Evolutionary conservation across 2,888 invertebrate genomes (phyloP).

Genomic region (Tinea pellionella): DNA sequence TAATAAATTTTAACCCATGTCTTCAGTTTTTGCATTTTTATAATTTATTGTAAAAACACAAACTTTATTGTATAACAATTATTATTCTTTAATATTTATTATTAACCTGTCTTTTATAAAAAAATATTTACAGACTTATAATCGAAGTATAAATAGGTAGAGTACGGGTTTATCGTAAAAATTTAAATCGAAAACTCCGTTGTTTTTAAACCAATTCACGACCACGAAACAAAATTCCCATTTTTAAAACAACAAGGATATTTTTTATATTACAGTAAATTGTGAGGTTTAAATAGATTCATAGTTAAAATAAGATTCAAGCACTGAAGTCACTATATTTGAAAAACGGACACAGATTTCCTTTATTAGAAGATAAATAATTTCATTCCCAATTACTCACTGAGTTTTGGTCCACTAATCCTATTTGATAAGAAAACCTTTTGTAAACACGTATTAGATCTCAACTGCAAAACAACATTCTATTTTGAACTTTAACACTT

Average conservation of each 20-base stretch:
- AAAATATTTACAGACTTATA: neutral
- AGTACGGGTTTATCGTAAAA: neutral
- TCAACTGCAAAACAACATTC: neutral
- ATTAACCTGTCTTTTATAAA: no score
- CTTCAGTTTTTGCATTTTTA: no score
- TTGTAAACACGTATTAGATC: neutral
- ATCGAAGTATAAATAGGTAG: neutral
- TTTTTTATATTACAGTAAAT: no score
- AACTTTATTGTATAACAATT: no score
- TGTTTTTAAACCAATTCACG: neutral
- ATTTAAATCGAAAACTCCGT: neutral
- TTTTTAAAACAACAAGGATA: neutral
- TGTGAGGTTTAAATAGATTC: no score
- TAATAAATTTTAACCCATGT: no score
- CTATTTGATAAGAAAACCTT: neutral
- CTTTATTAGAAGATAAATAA: neutral
- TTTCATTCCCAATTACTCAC: neutral
- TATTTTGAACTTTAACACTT: neutral
- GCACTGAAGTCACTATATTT: no score
- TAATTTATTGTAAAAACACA: no score
- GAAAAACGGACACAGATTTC: no score
- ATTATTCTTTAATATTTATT: no score
- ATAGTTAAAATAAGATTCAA: no score
- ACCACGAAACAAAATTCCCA: neutral
- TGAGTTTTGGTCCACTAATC: neutral